Conservation (phyloP, 2,888 invertebrate genomes). For the Mythimna loreyi region DNA sequence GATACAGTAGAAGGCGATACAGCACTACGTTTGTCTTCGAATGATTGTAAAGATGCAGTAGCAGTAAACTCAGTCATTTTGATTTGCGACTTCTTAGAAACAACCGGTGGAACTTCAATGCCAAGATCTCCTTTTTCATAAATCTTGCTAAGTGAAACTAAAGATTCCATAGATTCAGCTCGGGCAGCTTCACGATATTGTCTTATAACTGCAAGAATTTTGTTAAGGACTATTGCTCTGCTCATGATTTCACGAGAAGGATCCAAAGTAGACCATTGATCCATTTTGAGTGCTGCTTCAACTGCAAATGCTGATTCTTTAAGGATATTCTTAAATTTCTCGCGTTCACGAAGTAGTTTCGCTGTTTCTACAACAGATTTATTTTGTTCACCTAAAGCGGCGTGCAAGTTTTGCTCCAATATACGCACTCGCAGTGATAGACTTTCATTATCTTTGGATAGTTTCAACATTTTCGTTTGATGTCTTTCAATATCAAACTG, state of each 20-base stretch:
- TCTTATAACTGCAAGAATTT: slow-evolving; percentile 88
- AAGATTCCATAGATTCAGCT: slow-evolving; percentile 84
- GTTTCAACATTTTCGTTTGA: slow-evolving; percentile 77
- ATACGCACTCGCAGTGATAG: slow-evolving; percentile 85
- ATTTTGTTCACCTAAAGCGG: slow-evolving; percentile 85
- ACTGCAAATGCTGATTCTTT: slow-evolving; percentile 91
- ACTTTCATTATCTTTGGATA: slow-evolving; percentile 85
- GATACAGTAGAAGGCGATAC: neutral
- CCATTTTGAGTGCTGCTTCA: slow-evolving; percentile 90
- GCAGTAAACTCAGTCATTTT: neutral
- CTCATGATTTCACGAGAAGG: slow-evolving; percentile 84
- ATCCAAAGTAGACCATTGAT: slow-evolving; percentile 81
- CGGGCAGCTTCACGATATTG: slow-evolving; percentile 80
- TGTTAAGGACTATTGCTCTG: slow-evolving; percentile 87
- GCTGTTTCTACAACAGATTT: slow-evolving; percentile 83
- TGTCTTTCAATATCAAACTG: slow-evolving; percentile 81
- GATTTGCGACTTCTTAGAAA: slow-evolving; percentile 7
- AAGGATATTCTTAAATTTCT: slow-evolving; percentile 90
- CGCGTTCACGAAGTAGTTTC: slow-evolving; percentile 88
- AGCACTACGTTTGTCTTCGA: slow-evolving; percentile 35
- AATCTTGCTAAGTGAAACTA: slow-evolving; percentile 88
- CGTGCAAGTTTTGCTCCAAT: slow-evolving; percentile 91
- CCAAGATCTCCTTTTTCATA: slow-evolving; percentile 93
- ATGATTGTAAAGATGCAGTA: slow-evolving; percentile 17
- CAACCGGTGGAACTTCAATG: slow-evolving; percentile 89